A percentile compares a stretch with the other conserved stretches of the same genome.
Conservation (phyloP, 2,113 vertebrate genomes). For the Verasper variegatus region DNA sequence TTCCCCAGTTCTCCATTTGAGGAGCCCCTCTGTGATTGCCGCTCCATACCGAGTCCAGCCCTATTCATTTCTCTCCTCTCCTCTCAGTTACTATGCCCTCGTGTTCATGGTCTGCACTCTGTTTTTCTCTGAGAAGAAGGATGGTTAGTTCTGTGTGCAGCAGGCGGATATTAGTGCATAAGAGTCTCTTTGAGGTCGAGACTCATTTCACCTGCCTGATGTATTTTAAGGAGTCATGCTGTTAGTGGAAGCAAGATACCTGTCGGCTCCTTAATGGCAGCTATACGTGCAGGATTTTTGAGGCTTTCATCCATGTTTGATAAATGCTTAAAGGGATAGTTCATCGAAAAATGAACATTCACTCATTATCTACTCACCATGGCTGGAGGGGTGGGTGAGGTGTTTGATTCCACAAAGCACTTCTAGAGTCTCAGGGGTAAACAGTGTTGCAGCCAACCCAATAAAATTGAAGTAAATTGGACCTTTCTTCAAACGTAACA, state of each 20-base stretch:
- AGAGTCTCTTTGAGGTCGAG: slow-evolving; percentile 6
- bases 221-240: slow-evolving; percentile 42
- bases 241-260: slow-evolving; percentile 26
- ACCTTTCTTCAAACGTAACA: too few relatives aligned
- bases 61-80: slow-evolving; percentile 50
- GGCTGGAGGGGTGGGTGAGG: too few relatives aligned
- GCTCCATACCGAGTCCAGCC: slow-evolving; percentile 38
- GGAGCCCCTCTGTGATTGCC: slow-evolving; percentile 51
- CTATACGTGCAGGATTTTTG: slow-evolving; percentile 87
- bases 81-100: slow-evolving; percentile 33
- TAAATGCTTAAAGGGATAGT: slow-evolving; percentile 79
- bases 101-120: slow-evolving; percentile 19
- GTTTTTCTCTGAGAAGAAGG: slow-evolving; percentile 1
- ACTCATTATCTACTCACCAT: too few relatives aligned
- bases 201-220: slow-evolving; percentile 31
- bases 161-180: slow-evolving; percentile 7
- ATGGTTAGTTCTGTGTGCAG: slow-evolving; percentile 28
- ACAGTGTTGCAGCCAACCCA: too few relatives aligned
- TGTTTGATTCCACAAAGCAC: too few relatives aligned
- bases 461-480: too few relatives aligned
- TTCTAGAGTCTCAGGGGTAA: too few relatives aligned
- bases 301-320: slow-evolving; percentile 90
- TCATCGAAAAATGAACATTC: too few relatives aligned
- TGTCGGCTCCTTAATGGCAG: slow-evolving; percentile 84
- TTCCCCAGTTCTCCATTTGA: slow-evolving; percentile 36